Conservation (phyloP, 2,797 vertebrate species). For the Takifugu rubripes region DNA sequence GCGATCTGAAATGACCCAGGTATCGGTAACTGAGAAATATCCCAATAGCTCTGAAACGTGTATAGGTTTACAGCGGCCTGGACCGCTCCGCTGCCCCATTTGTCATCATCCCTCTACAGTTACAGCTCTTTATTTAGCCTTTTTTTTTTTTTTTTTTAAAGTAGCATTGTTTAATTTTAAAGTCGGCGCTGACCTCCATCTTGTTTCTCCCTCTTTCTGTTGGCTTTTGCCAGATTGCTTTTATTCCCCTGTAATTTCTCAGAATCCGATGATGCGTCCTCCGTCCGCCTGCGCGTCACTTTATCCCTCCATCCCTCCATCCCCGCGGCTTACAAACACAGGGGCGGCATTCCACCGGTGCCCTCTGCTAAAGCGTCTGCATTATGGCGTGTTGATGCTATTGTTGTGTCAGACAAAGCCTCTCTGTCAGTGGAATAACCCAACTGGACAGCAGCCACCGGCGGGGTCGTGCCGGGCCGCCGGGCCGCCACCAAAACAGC, state of each 20-base stretch:
- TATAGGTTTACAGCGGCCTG: too few relatives aligned
- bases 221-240: neutral
- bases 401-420: slow-evolving; percentile 73
- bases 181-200: too few relatives aligned
- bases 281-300: slow-evolving; percentile 8
- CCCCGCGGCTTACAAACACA: slow-evolving; percentile 34
- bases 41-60: too few relatives aligned
- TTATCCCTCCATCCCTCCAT: slow-evolving; percentile 12
- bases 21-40: too few relatives aligned
- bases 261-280: slow-evolving; percentile 1
- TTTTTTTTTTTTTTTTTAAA: too few relatives aligned
- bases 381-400: slow-evolving; percentile 62
- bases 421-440: slow-evolving; percentile 59
- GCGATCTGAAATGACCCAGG: too few relatives aligned
- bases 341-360: slow-evolving; percentile 58
- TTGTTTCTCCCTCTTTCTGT: too few relatives aligned
- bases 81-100: too few relatives aligned
- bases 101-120: too few relatives aligned
- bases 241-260: neutral
- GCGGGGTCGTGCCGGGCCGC: slow-evolving; percentile 58
- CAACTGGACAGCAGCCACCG: slow-evolving; percentile 56
- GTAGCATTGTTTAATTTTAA: too few relatives aligned
- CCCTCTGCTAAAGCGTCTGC: slow-evolving; percentile 58
- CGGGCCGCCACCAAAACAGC: slow-evolving; percentile 40
- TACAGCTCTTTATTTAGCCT: too few relatives aligned